phyloP scores from a whole-genome alignment of 2,797 vertebrate species.

The Propithecus deckenii region DNA sequence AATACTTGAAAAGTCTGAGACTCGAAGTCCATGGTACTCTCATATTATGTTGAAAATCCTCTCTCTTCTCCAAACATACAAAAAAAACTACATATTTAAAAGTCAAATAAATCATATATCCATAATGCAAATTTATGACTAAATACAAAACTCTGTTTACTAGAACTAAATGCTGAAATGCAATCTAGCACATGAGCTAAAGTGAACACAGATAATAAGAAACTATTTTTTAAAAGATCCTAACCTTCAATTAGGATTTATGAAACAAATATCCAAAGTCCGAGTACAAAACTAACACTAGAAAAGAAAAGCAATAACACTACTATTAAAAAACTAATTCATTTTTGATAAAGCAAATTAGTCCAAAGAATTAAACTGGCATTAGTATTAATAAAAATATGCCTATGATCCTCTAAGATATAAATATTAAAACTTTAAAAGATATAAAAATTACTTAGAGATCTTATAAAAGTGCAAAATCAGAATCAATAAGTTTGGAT shows the following conservation, averaged over 20 bases:
- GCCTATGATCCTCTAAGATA: not conserved
- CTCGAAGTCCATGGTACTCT: not conserved
- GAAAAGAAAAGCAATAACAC: not conserved
- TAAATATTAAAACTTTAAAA: not conserved
- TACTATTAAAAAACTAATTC: not conserved
- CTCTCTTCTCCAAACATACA: not conserved
- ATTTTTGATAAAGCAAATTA: not conserved
- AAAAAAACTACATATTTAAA: not conserved
- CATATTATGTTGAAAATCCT: not conserved
- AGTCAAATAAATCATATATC: not conserved
- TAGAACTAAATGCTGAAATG: not conserved
- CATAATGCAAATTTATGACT: not conserved
- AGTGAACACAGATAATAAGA: not conserved
- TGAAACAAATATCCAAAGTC: not conserved
- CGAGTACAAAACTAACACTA: not conserved
- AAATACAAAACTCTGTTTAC: not conserved
- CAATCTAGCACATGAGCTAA: not conserved
- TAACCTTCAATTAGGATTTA: not conserved
- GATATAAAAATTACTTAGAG: not conserved
- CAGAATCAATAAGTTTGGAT: not conserved
- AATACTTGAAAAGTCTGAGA: not conserved
- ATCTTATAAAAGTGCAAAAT: not conserved
- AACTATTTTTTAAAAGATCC: not conserved
- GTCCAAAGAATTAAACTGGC: not conserved
- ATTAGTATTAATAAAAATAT: not conserved